Base-by-base conservation (phyloP, 53 echinoderm and acorn worm genomes). In the Echinometra lucunter region DNA sequence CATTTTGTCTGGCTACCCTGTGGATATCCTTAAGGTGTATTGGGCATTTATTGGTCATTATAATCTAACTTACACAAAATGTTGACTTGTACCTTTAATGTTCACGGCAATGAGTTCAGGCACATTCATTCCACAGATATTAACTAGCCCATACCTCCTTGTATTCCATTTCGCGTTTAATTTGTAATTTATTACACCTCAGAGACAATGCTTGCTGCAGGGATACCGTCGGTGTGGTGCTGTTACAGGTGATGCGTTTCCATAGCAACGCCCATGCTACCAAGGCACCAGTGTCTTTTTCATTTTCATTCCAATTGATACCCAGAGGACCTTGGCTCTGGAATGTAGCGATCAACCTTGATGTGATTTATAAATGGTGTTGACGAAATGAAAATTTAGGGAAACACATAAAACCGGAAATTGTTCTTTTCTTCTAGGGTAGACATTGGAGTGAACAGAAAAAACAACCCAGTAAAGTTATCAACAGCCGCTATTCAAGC, bases 241-340 rank as follows among this genome's bases (percentile, higher is more conserved):
- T 7, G 44, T 16, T 44, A 40, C 23, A 81, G 44, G 81, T 81
- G 81, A 81, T 81, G 44, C 25, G 81, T 81, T 81, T 28, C 81
- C 81, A 42, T 81, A 44, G 81, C 30, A 81, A 81, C 81, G 81
- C 23, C 81, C 44, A 21, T 81, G 81, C 81, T 81, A 40, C 44
- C 44, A 40, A 81, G 40, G 21, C 81, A 18, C 35, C 15, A 34
- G 81, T 81, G 74, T 25, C 44, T 42, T 44, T 49, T 81, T 81
- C 23, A 42, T 42, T 19, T 44, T 81, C 44, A 81, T 21, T 81
- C 40, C 40, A 7, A 21, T 34, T 28, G 70, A 70, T n/a, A 70
- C 28, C 28, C 70, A 7, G 2, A 30, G 78, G 78, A 78, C 40
- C 40, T 78, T 78, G 78, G 35, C 78, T 40, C 19, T 23, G 81